phyloP scores from a whole-genome alignment of 2,797 vertebrate species.

The Spizella passerina region DNA sequence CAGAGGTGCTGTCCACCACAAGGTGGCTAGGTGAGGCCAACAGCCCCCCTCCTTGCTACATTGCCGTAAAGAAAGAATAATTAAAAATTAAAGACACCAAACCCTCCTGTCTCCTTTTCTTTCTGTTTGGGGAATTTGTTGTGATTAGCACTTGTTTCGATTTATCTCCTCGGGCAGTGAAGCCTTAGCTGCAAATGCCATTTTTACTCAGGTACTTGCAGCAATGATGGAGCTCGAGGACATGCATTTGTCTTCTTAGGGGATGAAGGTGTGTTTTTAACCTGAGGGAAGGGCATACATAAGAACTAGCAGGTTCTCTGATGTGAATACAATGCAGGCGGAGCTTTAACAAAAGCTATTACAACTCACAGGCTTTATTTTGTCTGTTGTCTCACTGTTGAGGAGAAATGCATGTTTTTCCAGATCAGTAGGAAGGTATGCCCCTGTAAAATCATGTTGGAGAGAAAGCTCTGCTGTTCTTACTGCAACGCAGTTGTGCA shows the following conservation, averaged over 20 bases:
- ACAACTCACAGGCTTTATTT: not conserved
- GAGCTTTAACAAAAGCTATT: not conserved
- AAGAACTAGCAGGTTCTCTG: not conserved
- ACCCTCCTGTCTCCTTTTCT: not conserved
- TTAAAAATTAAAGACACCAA: not conserved
- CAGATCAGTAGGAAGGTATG: not conserved
- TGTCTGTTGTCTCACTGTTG: not conserved
- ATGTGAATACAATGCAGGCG: not conserved
- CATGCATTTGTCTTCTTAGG: not conserved
- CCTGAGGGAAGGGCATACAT: not conserved
- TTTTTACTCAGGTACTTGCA: not conserved
- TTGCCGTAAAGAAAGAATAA: not conserved
- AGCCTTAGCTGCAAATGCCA: not conserved
- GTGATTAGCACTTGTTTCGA: not conserved
- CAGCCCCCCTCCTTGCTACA: not conserved
- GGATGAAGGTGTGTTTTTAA: not conserved
- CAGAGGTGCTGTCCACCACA: not conserved
- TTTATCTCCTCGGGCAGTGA: not conserved
- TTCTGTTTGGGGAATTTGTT: not conserved
- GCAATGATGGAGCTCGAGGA: not conserved
- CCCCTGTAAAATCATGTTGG: not conserved
- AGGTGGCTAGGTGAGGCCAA: slow-evolving; percentile 14
- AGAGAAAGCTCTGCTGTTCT: not conserved
- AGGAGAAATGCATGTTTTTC: not conserved
- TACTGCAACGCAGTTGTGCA: not conserved